A percentile compares a stretch with the other conserved stretches of the same genome.
These are phyloP conservation scores for Chrysodeixis includens DNA, from an alignment of 2,888 invertebrate species.

Conservation along the genomic window DNA sequence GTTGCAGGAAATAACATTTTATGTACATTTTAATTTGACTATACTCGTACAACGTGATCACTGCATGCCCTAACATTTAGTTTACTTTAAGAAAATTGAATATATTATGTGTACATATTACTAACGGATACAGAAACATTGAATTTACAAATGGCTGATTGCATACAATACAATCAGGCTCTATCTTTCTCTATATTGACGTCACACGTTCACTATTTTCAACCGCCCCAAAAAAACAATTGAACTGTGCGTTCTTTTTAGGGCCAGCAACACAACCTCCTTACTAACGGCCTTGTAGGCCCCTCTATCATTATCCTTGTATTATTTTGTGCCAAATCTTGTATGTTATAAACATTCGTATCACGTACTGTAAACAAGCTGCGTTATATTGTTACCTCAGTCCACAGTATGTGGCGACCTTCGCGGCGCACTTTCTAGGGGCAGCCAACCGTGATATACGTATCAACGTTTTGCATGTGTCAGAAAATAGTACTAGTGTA, in stretches of 20 bases:
- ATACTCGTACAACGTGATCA: no score
- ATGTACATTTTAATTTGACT: no score
- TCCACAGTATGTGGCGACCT: conserved; percentile 54
- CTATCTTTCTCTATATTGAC: neutral
- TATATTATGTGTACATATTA: no score
- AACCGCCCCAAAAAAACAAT: no score
- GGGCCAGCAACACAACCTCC: neutral
- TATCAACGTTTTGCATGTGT: conserved; percentile 31
- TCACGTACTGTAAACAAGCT: conserved; percentile 27
- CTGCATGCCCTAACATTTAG: no score
- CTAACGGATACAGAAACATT: no score
- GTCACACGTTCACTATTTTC: neutral
- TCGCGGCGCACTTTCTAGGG: conserved; percentile 63
- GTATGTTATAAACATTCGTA: conserved; percentile 18
- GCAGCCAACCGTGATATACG: conserved; percentile 55
- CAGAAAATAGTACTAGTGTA: conserved; percentile 34
- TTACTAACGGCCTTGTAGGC: neutral
- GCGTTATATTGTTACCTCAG: conserved; percentile 43
- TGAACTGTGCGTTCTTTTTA: neutral
- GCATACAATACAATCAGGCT: neutral
- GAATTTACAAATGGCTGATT: no score
- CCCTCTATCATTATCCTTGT: neutral
- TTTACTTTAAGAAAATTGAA: no score
- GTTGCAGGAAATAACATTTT: no score
- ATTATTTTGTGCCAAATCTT: conserved; percentile 8